phyloP scores from a whole-genome alignment of 2,797 vertebrate species.

The Florisuga fusca region DNA sequence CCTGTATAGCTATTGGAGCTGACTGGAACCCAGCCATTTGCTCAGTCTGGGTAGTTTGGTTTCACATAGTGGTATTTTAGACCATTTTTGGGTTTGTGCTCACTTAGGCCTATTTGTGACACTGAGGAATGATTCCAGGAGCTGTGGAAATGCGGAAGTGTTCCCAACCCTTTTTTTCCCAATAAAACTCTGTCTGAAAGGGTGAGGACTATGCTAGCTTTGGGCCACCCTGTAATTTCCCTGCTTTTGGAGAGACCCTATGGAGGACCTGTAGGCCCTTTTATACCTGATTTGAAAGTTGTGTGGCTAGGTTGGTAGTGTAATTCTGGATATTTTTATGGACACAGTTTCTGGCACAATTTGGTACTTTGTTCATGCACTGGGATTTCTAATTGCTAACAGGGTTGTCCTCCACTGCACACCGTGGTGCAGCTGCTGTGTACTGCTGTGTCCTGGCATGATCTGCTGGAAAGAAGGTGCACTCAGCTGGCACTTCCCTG shows the following conservation, averaged over 20 bases:
- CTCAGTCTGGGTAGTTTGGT: background rate
- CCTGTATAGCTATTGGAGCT: background rate
- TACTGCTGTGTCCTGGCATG: background rate
- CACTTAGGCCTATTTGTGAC: background rate
- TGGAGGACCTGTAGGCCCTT: background rate
- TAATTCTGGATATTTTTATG: background rate
- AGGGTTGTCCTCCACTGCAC: too few relatives aligned
- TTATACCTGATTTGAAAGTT: background rate
- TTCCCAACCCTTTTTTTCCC: background rate
- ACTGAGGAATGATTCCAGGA: background rate
- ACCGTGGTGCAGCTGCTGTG: too few relatives aligned
- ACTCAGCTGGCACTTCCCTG: too few relatives aligned
- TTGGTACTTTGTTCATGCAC: background rate
- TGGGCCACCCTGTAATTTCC: background rate
- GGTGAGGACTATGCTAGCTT: background rate
- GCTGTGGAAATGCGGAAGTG: background rate
- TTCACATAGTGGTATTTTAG: background rate
- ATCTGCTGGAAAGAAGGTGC: rapidly evolving
- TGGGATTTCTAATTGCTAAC: background rate
- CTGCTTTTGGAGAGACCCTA: background rate
- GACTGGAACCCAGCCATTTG: background rate
- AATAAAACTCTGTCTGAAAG: background rate
- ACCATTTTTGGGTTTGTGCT: background rate
- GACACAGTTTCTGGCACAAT: background rate
- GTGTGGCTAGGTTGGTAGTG: rapidly evolving